phyloP scores from a whole-genome alignment of 2,888 invertebrate species.

The Neoaliturus tenellus region DNA sequence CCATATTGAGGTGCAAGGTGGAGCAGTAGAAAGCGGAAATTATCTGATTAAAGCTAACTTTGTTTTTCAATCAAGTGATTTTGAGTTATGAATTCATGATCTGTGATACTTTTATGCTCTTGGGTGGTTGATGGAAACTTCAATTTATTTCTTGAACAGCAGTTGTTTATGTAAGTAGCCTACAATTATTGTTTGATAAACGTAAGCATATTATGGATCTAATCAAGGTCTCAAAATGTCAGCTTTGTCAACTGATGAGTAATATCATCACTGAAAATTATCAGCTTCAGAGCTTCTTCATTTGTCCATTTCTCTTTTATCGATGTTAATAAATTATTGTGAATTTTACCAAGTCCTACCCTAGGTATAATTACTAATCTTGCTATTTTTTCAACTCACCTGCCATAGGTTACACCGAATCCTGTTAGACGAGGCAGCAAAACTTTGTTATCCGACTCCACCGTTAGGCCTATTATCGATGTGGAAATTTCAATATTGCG shows the following conservation, averaged over 20 bases:
- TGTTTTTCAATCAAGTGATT: background rate
- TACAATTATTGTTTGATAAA: background rate
- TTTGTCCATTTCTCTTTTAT: too few species aligned
- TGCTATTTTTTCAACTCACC: too few species aligned
- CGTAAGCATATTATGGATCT: background rate
- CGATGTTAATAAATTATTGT: too few species aligned
- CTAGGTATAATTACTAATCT: too few species aligned
- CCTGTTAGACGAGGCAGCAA: too few species aligned
- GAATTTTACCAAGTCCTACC: too few species aligned
- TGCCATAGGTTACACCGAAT: too few species aligned
- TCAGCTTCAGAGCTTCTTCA: too few species aligned
- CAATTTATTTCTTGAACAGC: background rate
- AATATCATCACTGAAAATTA: too few species aligned
- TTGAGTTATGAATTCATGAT: background rate
- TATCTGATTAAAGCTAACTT: slow-evolving; percentile 34
- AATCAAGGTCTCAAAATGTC: background rate
- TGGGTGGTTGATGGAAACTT: background rate
- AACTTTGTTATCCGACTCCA: too few species aligned
- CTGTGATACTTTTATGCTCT: background rate
- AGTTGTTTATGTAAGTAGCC: background rate
- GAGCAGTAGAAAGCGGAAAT: slow-evolving; percentile 62
- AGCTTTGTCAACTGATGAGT: background rate
- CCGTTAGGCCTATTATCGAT: too few species aligned
- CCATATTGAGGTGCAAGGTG: slow-evolving; percentile 61
- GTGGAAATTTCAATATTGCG: too few species aligned